Evolutionary conservation across 1,140 invertebrate species (phyloP), one percentile per base, ranked within the genome.

Genomic region (Macrobrachium nipponense): DNA sequence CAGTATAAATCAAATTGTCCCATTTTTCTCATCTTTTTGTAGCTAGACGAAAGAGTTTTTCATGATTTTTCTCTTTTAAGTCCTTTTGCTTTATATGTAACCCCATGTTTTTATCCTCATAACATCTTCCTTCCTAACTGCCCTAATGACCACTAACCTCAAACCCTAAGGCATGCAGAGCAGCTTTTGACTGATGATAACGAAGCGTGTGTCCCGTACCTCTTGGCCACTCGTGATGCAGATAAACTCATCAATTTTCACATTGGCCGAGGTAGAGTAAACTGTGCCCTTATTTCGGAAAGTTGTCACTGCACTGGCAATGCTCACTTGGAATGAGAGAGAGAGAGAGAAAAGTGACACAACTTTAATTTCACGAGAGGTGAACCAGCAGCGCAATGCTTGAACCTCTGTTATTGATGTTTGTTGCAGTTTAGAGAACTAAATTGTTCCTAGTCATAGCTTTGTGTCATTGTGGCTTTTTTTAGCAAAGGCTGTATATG

Each of bases 181-280:
- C 89, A 80, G 70, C 88, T 92, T 77, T 84, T 91, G 61, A 80
- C 70, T 18, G 90, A 91, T 87, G 91, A 91, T 75, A 90, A 87
- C 79, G 91, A 91, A 64, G 88, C 89, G 17, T 87, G 89, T 64
- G 79, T 91, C 17, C 90, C 90, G 23, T 91, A 90, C 87, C 89
- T 90, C 87, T 86, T 90, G 68, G 91, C 91, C 76, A 86, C 90
- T 11, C 90, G 91, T 23, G 89, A 91, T 72, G 82, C 87, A 14
- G 80, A 90, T 66, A 83, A 90, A 51, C 87, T 92, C 23, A 89
- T 91, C n/a, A 83, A 90, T 36, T 91, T 90, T 89, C 90, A 90
- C 72, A 88, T 89, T 23, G 78, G 80, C 23, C 88, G 89, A 88
- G 89, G 89, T 89, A 83, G 84, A 73, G 84, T 79, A 80, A 80